Evolutionary conservation across 2,888 invertebrate species (phyloP), one percentile per base, ranked within the genome.

Genomic region (Luperina testacea): DNA sequence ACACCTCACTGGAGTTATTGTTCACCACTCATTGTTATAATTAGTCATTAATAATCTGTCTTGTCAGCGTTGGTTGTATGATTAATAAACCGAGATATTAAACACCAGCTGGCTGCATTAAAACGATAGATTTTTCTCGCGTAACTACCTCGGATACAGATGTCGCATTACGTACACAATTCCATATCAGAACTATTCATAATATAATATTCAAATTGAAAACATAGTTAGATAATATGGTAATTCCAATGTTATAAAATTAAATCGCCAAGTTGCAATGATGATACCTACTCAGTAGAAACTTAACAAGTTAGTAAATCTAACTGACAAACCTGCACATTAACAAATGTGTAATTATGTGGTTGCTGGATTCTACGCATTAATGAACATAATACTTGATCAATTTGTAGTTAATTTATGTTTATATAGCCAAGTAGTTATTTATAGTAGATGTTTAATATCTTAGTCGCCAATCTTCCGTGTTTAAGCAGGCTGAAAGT

Each of bases 41-140:
- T 95, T 94, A 94, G 92, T 94, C 94, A 95, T 96, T 95, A 94
- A 96, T 95, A 94, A 94, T 94, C 92, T 91, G 93, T 92, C 92
- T 92, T 92, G 94, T 92, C 93, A 91, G 92, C 89, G 91, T 91
- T 91, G 90, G 92, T 87, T 91, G 93, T 91, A 92, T 94, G 93
- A 94, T 93, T 93, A 92, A 94, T 93, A 92, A 90, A 90, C 87
- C 87, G 82, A 89, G 87, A 89, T 90, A 91, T 90, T 92, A 87
- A 90, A 90, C 88, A 89, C 86, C 84, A 89, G 89, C 88, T 88
- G 90, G 86, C 85, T 86, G 81, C 77, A 77, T 77, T 83, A 73
- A 68, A 82, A 88, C 87, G 87, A 90, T 86, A 84, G 77, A 73
- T 86, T 87, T 87, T 89, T 88, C 87, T 86, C 67, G 71, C 71